Evolutionary conservation across 2,888 invertebrate genomes (phyloP), one percentile per base, ranked within the genome.

Genomic region (Limnephilus auricula): DNA sequence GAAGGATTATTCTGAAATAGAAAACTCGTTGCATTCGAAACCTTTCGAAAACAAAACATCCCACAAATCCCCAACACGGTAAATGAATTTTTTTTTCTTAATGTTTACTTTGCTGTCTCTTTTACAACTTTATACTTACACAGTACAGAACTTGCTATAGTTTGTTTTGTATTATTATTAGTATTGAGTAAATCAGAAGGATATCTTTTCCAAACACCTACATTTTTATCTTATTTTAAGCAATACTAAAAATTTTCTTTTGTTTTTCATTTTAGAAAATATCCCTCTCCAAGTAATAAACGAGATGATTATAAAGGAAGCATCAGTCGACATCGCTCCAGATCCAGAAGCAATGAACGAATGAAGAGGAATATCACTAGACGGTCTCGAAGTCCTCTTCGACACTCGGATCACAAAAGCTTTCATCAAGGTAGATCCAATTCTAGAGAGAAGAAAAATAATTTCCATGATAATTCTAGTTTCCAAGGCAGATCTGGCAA

Each of bases 1-100:
- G 89, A 91, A 88, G 83, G 91, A 91, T 37, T 91, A 91, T 89
- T 89, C 50, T 31, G 91, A 91, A 83, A 40, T 30, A 3, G 87
- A 90, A 90, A 90, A 37, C 31, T 13, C 5, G 0, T 86, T 45
- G 18, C n/a, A 45, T 30, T 13, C n/a, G 1, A 86, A 86, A 86
- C 9, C 30, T 18, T 86, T 86, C 2, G 86, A 86, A 86, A 65
- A 45, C 10, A 65, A 31, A 45, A 15, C 85, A 45, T 86, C 18
- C 18, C 86, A 30, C n/a, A 12, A 6, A 45, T 31, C 86, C 6
- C 50, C 86, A 31, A 31, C 50, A 15, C 30, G 86, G 86, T 86
- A 82, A 82, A 34, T 83, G 83, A 34, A 80, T 80, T 31, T 32
- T 25, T 32, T 80, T 18, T 80, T 31, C 18, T 80, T 31, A 80